Conservation (phyloP, 2,797 vertebrate species). For the Poecilia velifera region DNA sequence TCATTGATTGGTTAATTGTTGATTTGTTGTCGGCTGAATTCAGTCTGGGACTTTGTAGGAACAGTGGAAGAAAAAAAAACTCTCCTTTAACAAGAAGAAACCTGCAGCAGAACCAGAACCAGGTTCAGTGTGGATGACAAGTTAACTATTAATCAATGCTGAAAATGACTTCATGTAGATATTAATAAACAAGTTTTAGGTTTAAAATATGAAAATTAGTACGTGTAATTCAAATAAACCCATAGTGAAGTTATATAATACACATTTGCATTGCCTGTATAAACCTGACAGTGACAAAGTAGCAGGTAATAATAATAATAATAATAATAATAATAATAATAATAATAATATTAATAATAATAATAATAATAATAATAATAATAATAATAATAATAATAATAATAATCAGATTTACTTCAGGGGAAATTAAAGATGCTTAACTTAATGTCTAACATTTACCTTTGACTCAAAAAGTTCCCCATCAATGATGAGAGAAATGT, state of each 20-base stretch:
- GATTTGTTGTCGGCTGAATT: too few relatives aligned
- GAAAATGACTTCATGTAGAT: background rate
- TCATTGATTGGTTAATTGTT: too few relatives aligned
- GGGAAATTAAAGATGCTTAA: background rate
- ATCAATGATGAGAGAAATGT: background rate
- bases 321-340: too few relatives aligned
- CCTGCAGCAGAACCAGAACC: background rate
- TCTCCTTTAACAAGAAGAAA: background rate
- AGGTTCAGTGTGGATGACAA: background rate
- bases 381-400: too few relatives aligned
- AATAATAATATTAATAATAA: too few relatives aligned
- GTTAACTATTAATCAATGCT: background rate
- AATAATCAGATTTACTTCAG: background rate
- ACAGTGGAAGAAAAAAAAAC: background rate
- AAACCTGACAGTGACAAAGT: background rate
- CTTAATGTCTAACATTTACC: background rate
- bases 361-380: too few relatives aligned
- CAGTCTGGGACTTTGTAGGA: background rate
- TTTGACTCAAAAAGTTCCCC: background rate
- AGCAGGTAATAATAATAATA: too few relatives aligned
- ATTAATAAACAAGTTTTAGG: background rate
- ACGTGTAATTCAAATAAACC: background rate
- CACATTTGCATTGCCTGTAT: background rate
- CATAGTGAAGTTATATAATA: background rate
- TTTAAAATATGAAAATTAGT: background rate